Evolutionary conservation across 2,797 vertebrate genomes (phyloP), one percentile per base, ranked within the genome.

Genomic region (Notolepis coatsorum): DNA sequence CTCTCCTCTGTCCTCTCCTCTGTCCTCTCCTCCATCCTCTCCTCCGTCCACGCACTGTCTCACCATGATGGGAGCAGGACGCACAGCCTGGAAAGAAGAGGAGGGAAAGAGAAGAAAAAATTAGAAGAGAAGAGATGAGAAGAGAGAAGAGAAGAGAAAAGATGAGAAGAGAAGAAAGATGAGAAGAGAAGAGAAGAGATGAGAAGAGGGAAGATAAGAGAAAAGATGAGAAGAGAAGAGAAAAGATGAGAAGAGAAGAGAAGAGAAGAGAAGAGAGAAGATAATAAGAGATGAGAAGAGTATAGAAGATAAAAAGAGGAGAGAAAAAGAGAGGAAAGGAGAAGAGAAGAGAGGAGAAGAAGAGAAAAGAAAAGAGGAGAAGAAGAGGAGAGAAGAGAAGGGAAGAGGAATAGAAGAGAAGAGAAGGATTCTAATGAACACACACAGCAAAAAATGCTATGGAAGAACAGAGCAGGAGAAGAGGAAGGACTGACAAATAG

Each of bases 321-420:
- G n/a, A n/a, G n/a, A n/a, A n/a, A n/a, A n/a, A 4, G 49, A 33
- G 25, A 31, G 27, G 39, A 47, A 39, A 41, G 57, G 17, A 57
- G n/a, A 53, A 41, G 43, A 47, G 37, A 30, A 49, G 49, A 57
- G 43, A 28, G 35, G 13, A 41, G 9, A 21, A 23, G 18, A 33
- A 42, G 43, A n/a, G n/a, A n/a, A 4, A n/a, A 48, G 12, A 27
- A 5, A 35, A 30, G 39, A 42, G 28, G 54, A 42, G 27, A 20
- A 35, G 28, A 27, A 39, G n/a, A 12, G n/a, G 4, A 10, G 20
- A 20, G n/a, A n/a, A n/a, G n/a, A n/a, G n/a, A n/a, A n/a, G n/a
- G n/a, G n/a, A n/a, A n/a, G n/a, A n/a, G n/a, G n/a, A 57, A 18
- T 30, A 57, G 5, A 53, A 49, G 28, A 45, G 42, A 5, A 15